Evolutionary conservation across 2,797 vertebrate genomes (phyloP).

Genomic region (Spondyliosoma cantharus): DNA sequence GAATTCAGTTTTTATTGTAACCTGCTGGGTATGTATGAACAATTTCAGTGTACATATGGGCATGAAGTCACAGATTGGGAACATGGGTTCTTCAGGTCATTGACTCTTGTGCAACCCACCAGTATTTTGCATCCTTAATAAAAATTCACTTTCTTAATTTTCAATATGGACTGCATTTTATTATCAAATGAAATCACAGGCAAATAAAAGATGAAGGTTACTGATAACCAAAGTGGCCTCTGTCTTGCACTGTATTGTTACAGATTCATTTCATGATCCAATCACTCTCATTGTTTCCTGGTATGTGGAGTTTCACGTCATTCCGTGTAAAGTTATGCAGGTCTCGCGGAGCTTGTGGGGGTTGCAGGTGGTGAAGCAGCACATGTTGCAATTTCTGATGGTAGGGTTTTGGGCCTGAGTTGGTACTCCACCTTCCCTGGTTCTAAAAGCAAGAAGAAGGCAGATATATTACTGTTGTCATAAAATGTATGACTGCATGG

Average conservation of each 20-base stretch:
- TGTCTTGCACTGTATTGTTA: not conserved
- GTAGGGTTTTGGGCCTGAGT: slow-evolving; percentile 62
- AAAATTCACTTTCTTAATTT: slow-evolving; percentile 2
- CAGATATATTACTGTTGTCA: not conserved
- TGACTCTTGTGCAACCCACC: not conserved
- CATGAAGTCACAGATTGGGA: not conserved
- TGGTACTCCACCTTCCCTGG: slow-evolving; percentile 68
- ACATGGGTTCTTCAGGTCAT: not conserved
- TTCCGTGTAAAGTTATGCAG: slow-evolving; percentile 33
- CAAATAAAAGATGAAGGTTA: not conserved
- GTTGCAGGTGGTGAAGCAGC: slow-evolving; percentile 23
- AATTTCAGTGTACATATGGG: not conserved
- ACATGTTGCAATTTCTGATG: slow-evolving; percentile 82
- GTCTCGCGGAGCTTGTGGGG: slow-evolving; percentile 18
- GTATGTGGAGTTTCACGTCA: not conserved
- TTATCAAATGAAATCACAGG: not conserved
- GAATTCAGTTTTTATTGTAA: not conserved
- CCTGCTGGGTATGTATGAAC: not conserved
- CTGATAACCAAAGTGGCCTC: not conserved
- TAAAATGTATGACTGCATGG: not conserved
- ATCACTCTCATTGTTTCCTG: not conserved
- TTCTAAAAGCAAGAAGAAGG: slow-evolving; percentile 64
- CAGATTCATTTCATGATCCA: not conserved
- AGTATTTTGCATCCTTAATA: not conserved
- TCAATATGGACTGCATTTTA: not conserved